These are phyloP conservation scores for Acheta domesticus DNA, from an alignment of 2,888 invertebrate genomes.

Conservation along the genomic window DNA sequence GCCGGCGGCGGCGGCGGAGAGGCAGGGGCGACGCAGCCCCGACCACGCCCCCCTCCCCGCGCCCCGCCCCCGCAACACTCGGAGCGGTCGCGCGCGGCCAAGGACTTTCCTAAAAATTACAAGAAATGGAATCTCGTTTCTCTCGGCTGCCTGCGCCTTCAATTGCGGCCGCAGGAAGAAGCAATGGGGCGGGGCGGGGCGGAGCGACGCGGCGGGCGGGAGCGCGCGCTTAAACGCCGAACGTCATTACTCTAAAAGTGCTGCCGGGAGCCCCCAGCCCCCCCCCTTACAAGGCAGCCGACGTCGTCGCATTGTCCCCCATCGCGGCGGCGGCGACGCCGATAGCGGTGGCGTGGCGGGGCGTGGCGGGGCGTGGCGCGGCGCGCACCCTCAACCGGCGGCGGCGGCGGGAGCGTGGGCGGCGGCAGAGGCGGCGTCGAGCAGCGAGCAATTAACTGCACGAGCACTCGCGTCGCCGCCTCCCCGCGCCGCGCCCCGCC, in stretches of 20 bases:
- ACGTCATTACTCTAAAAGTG: slow-evolving; percentile 4
- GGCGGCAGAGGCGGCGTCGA: neutral
- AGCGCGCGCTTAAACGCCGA: neutral
- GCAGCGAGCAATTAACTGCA: slow-evolving; percentile 18
- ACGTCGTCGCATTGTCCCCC: neutral
- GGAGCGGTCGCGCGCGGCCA: slow-evolving; percentile 18
- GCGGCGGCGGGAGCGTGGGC: no score
- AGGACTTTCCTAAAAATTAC: slow-evolving; percentile 1
- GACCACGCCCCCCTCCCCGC: no score
- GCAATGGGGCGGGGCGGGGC: neutral
- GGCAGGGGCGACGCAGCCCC: neutral
- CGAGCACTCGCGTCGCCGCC: neutral
- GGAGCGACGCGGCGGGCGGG: no score
- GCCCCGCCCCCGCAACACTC: no score
- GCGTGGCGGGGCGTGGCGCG: neutral
- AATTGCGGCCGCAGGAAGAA: neutral
- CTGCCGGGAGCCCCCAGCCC: neutral
- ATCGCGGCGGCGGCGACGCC: neutral
- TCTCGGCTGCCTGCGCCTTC: neutral
- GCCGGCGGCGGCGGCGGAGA: neutral
- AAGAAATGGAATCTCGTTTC: slow-evolving; percentile 7
- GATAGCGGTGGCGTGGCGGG: neutral
- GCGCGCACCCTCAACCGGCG: neutral
- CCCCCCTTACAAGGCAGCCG: neutral
- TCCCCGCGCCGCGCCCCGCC: neutral